Evolutionary conservation across 2,113 vertebrate species (phyloP).

Genomic region (Antechinus flavipes): DNA sequence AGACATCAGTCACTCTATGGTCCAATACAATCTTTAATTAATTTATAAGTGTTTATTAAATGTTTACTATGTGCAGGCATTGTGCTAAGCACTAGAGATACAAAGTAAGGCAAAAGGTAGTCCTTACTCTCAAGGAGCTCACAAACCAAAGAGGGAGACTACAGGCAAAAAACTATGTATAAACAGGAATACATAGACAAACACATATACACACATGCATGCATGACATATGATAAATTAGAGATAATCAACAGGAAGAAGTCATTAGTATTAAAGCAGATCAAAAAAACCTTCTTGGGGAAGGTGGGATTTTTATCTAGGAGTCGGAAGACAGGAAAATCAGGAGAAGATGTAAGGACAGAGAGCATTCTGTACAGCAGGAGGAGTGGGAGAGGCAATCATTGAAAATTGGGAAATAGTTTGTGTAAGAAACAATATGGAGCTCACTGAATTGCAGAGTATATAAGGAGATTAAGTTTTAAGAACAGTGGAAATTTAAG

Average conservation of each 20-base stretch:
- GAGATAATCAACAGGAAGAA: neutral
- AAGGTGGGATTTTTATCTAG: neutral
- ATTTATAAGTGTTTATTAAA: rapidly evolving
- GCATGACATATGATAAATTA: neutral
- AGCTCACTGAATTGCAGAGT: neutral
- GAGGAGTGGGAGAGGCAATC: too few relatives aligned
- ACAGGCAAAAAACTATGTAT: neutral
- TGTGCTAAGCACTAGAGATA: neutral
- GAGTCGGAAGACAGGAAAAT: neutral
- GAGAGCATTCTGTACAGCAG: neutral
- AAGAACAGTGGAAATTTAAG: neutral
- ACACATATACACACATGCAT: too few relatives aligned
- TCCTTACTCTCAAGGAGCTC: neutral
- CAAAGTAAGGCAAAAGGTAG: neutral
- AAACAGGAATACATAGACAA: neutral
- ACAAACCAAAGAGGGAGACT: neutral
- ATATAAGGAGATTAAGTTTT: neutral
- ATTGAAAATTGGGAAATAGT: neutral
- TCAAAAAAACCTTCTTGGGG: neutral
- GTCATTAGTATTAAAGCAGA: neutral
- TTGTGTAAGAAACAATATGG: neutral
- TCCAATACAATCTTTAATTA: neutral
- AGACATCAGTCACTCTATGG: neutral
- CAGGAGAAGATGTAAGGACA: neutral
- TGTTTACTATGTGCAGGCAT: too few relatives aligned